Base-by-base conservation (phyloP, 2,888 invertebrate species). In the Nymphalis c-album region DNA sequence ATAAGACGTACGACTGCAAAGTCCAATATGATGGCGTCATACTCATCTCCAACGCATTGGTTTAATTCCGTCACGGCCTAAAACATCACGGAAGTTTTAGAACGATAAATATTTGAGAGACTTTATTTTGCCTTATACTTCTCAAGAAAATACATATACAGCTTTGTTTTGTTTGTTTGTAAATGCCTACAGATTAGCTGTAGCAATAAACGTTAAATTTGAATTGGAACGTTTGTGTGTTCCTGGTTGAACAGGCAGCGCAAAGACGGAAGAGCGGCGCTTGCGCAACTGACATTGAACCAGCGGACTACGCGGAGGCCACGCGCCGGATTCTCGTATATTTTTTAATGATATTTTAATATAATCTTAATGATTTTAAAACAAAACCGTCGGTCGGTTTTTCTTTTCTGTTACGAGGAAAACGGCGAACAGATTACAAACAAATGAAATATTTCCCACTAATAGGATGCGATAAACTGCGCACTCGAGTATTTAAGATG, bases 201-300 rank as follows among this genome's bases (percentile, higher is more conserved):
- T 47, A 60, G 48, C 64, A 60, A 65, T 62, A 66, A 67, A 77
- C 82, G 84, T 85, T 85, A 80, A 77, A 83, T 88, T 86, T 81
- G 78, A 85, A 86, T 84, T 82, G 78, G 77, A 77, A 70, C 73
- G 68, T 75, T 67, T 74, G 77, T 62, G 73, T 75, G 85, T 85
- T 88, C 86, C 87, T 88, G 85, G 84, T 89, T 81, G 82, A 84
- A 78, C 80, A 78, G 59, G 78, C 78, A 75, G 77, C 66, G 70
- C 70, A 76, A 77, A 76, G 76, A 89, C 90, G 91, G 90, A 91
- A 90, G 90, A 90, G 80, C 76, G 82, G 81, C 86, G 89, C 86
- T 92, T 91, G 88, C 91, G 91, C 91, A 91, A 91, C 86, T 90
- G 91, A 90, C 91, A 91, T 92, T 92, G 92, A 90, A 90, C 84